Evolutionary conservation across 2,113 vertebrate species (phyloP).

Genomic region (Alces alces): DNA sequence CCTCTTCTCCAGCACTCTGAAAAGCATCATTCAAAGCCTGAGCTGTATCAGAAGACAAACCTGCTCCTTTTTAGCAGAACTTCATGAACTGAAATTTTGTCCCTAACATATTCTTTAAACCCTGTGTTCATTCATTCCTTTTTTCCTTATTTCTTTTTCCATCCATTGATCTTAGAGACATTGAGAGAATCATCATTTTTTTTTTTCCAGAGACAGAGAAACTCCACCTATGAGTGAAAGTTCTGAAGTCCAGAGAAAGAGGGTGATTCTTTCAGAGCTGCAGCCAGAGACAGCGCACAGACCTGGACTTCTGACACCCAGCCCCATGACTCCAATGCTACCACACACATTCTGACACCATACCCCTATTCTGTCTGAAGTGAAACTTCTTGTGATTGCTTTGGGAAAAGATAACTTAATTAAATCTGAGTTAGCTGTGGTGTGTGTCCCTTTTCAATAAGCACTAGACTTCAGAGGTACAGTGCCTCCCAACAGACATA

Average conservation of each 20-base stretch:
- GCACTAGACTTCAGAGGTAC: not conserved
- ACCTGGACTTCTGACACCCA: not conserved
- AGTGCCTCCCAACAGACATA: not conserved
- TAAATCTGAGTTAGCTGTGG: not conserved
- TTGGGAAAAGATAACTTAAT: not conserved
- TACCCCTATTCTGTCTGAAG: not conserved
- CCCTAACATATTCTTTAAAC: not conserved
- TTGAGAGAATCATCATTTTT: not conserved
- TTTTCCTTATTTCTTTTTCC: not conserved
- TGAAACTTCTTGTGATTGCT: not conserved
- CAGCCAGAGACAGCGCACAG: not conserved
- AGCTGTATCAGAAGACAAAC: not conserved
- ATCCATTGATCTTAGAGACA: not conserved
- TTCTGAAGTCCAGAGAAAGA: not conserved
- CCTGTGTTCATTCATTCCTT: not conserved
- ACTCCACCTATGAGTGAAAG: not conserved
- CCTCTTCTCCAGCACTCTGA: not conserved
- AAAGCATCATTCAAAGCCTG: not conserved
- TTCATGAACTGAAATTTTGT: not conserved
- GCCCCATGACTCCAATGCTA: rapidly evolving
- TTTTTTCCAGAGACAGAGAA: not conserved
- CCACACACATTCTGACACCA: no score
- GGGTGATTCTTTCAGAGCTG: not conserved
- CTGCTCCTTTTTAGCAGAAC: not conserved
- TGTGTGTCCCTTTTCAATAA: not conserved